phyloP scores from a whole-genome alignment of 2,797 vertebrate genomes.

The Acrossocheilus fasciatus region DNA sequence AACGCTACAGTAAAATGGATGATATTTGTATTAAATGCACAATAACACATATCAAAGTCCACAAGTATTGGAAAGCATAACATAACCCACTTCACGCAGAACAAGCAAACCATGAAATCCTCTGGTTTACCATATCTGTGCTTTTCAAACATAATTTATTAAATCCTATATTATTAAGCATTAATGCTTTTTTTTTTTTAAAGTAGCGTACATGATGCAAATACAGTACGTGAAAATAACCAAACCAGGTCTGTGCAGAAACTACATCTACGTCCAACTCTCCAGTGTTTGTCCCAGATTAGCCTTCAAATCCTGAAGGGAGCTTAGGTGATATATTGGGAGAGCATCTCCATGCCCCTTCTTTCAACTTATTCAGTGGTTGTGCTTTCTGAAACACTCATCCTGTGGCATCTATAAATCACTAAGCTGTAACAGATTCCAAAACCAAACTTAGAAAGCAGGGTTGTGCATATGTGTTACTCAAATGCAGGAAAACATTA shows the following conservation, averaged over 20 bases:
- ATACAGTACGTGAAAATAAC: conserved; percentile 30
- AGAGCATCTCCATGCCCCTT: conserved; percentile 3
- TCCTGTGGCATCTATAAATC: conserved; percentile 7
- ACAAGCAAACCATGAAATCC: neutral
- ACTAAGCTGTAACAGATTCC: neutral
- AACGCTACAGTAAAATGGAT: conserved; percentile 16
- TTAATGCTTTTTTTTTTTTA: neutral
- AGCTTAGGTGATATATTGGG: conserved; percentile 24
- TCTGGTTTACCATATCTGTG: neutral
- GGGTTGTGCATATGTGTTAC: neutral
- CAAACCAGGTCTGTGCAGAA: conserved; percentile 23
- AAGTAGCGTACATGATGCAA: neutral
- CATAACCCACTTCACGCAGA: neutral
- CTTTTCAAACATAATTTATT: neutral
- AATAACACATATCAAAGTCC: neutral
- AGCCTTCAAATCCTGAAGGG: conserved; percentile 47
- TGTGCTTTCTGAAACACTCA: conserved; percentile 6
- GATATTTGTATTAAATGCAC: neutral
- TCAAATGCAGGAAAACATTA: neutral
- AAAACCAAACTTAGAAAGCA: neutral
- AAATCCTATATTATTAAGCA: neutral
- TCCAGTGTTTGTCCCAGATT: conserved; percentile 43
- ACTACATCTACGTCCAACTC: conserved; percentile 13
- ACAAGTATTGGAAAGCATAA: neutral
- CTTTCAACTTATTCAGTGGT: neutral